Evolutionary conservation across 2,797 vertebrate species (phyloP).

Genomic region (Fratercula arctica): DNA sequence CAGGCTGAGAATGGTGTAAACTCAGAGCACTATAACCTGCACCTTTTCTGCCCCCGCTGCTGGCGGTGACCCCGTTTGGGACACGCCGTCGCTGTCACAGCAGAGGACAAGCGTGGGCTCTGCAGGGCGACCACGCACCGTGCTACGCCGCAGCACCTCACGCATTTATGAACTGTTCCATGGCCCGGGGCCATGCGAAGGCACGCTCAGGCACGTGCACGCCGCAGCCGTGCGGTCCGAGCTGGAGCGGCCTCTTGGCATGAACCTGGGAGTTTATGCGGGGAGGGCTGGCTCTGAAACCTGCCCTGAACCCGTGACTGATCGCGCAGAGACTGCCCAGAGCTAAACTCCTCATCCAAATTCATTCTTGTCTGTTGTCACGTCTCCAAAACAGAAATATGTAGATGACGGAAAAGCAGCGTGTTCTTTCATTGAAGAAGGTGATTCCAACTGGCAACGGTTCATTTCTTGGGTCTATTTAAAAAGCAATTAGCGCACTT

Average conservation of each 20-base stretch:
- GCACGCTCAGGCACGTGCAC: too few species aligned
- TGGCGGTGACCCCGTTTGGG: not conserved
- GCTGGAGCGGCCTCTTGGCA: not conserved
- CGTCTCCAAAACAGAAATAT: not conserved
- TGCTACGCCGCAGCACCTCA: not conserved
- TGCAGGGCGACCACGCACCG: rapidly evolving
- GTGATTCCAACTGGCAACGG: not conserved
- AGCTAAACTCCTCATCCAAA: not conserved
- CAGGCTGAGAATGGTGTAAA: not conserved
- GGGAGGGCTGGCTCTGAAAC: not conserved
- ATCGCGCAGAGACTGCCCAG: not conserved
- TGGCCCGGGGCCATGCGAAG: rapidly evolving
- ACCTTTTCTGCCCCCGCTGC: not conserved
- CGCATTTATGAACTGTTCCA: not conserved
- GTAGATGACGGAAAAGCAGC: not conserved
- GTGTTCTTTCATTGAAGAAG: not conserved
- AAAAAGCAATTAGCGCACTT: not conserved
- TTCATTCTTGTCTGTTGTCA: not conserved
- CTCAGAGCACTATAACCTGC: not conserved
- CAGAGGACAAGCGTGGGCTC: not conserved
- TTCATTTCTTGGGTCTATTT: constrained; percentile 1
- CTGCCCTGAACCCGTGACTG: not conserved
- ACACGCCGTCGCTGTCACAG: too few species aligned
- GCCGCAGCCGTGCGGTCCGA: too few species aligned
- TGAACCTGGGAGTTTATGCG: rapidly evolving